Evolutionary conservation across 2,888 invertebrate genomes (phyloP).

Genomic region (Drymonia ruficornis): DNA sequence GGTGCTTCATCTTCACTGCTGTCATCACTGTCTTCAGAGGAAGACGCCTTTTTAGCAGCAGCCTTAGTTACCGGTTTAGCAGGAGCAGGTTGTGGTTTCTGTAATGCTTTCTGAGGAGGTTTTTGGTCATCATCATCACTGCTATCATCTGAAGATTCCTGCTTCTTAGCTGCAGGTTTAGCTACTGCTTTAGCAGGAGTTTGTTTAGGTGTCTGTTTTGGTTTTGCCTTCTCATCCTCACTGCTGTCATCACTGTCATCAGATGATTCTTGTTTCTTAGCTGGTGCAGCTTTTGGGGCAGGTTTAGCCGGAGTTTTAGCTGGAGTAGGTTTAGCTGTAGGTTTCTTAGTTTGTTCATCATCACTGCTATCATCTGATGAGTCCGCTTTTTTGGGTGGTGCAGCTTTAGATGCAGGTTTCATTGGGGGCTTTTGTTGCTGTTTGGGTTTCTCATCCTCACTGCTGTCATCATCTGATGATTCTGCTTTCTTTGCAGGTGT

Average conservation of each 20-base stretch:
- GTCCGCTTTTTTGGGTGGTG: slow-evolving; percentile 55
- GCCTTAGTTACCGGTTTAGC: slow-evolving; percentile 36
- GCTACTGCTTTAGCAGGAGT: slow-evolving; percentile 34
- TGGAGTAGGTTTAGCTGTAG: slow-evolving; percentile 34
- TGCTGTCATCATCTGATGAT: slow-evolving; percentile 52
- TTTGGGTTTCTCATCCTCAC: slow-evolving; percentile 48
- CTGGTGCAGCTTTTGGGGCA: slow-evolving; percentile 33
- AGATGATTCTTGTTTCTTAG: slow-evolving; percentile 55
- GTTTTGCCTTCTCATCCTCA: slow-evolving; percentile 61
- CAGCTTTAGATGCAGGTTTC: slow-evolving; percentile 43
- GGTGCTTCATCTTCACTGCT: slow-evolving; percentile 51
- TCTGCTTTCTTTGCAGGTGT: slow-evolving; percentile 41
- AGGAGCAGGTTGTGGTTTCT: slow-evolving; percentile 36
- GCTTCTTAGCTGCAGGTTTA: slow-evolving; percentile 31
- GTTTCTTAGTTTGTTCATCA: slow-evolving; percentile 58
- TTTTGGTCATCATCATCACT: slow-evolving; percentile 55
- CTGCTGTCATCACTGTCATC: slow-evolving; percentile 66
- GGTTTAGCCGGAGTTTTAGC: slow-evolving; percentile 33
- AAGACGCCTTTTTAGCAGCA: slow-evolving; percentile 48
- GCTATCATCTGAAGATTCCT: slow-evolving; percentile 41
- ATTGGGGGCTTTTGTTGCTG: slow-evolving; percentile 18
- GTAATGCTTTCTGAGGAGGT: slow-evolving; percentile 22
- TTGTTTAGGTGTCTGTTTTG: slow-evolving; percentile 45
- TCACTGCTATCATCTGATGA: slow-evolving; percentile 69
- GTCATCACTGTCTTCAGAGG: slow-evolving; percentile 54